Evolutionary conservation across 2,797 vertebrate species (phyloP), one percentile per base, ranked within the genome.

Genomic region (Chelon auratus): DNA sequence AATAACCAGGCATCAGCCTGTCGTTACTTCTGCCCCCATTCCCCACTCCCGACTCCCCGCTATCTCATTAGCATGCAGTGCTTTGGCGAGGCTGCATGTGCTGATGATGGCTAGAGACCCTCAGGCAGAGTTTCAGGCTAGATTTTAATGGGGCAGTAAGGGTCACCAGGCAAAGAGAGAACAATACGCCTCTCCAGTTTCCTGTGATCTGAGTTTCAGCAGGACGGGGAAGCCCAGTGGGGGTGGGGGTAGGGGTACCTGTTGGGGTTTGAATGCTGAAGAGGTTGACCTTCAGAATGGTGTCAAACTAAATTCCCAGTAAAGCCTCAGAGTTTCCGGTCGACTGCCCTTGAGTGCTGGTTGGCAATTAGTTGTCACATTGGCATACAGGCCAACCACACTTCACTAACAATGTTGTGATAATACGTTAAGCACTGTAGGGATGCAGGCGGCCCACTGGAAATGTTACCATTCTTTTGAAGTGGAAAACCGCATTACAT

Each of bases 91-190:
- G 70, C 75, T 43, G 51, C 51, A 13, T 12, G 70, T 72, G 75
- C 80, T 60, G 48, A 72, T 81, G 87, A 87, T 84, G 84, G 85
- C 83, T 91, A 78, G 52, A 91, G 87, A 84, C 90, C 93, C 90
- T 89, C 79, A 78, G 93, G 94, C 92, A 12, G 64, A n/a, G 92
- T 92, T 93, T 85, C 77, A 83, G 93, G 94, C 93, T 89, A 92
- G 67, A 83, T 93, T 92, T 93, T 93, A 95, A 95, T 94, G 85
- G 91, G 88, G 45, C 87, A 69, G 75, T 81, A 15, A 81, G 88
- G 90, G 91, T 93, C 91, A 92, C 67, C 84, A 58, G 81, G 81
- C 80, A 84, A 82, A 74, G 68, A 80, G 78, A 86, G 79, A 88
- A 91, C 90, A 88, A 88, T 81, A 74, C 81, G 47, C 70, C 64